phyloP scores from a whole-genome alignment of 2,797 vertebrate species.

The Danio kyathit region DNA sequence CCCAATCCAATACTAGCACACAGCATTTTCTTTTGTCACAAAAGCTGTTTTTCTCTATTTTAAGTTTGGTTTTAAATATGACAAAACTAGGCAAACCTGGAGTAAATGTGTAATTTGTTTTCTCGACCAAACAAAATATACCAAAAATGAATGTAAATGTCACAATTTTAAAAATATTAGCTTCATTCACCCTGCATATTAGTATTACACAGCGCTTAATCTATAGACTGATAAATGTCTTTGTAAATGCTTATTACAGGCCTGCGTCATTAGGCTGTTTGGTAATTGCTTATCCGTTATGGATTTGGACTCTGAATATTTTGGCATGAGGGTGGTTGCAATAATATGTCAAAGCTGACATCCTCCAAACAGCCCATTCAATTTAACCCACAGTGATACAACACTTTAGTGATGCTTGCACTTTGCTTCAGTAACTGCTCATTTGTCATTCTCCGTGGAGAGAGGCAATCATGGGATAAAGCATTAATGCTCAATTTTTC shows the following conservation, averaged over 20 bases:
- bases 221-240: constrained; percentile 44
- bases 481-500: constrained; percentile 5
- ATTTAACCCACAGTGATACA: constrained; percentile 61
- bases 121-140: no score
- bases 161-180: constrained; percentile 3
- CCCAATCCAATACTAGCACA: no score
- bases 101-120: no score
- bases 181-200: not conserved
- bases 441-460: constrained; percentile 24
- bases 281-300: constrained; percentile 61
- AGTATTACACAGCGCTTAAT: constrained; percentile 24
- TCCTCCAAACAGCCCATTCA: constrained; percentile 52
- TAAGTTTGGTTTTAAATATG: no score
- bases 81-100: no score
- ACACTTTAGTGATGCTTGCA: constrained; percentile 41
- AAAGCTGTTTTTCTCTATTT: no score
- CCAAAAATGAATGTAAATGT: no score
- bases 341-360: constrained; percentile 45
- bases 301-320: constrained; percentile 77
- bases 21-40: no score
- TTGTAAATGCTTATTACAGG: constrained; percentile 68
- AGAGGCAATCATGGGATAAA: constrained; percentile 17
- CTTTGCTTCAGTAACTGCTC: constrained; percentile 29
- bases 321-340: constrained; percentile 68
- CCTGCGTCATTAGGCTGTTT: constrained; percentile 56